Evolutionary conservation across 2,888 invertebrate genomes (phyloP).

Genomic region (Reticulitermes lucifugus): DNA sequence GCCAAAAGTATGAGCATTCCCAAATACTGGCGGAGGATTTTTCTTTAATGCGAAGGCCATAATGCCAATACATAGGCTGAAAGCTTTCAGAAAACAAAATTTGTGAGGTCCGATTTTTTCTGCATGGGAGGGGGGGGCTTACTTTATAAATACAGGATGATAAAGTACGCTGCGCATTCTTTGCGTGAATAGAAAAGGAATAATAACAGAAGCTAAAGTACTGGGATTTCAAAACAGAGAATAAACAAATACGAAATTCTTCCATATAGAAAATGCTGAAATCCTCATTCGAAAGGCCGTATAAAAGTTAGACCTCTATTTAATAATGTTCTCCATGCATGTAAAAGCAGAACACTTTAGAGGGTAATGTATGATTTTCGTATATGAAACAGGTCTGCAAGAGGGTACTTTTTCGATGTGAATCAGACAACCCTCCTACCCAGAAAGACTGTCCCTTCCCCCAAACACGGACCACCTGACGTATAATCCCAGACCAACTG

Average conservation of each 20-base stretch:
- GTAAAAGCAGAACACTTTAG: neutral
- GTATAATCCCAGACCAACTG: constrained; percentile 6
- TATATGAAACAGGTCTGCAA: neutral
- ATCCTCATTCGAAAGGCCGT: no score
- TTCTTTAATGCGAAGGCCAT: neutral
- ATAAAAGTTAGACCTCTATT: no score
- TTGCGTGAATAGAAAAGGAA: neutral
- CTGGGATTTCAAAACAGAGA: no score
- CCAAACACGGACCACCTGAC: neutral
- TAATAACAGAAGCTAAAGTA: no score
- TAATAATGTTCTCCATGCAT: no score
- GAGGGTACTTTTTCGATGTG: neutral
- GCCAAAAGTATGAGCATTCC: neutral
- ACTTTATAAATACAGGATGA: neutral
- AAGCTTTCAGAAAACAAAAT: neutral
- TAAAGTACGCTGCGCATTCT: neutral
- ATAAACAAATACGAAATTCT: no score
- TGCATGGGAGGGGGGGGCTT: neutral
- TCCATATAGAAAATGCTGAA: no score
- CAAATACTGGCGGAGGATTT: neutral
- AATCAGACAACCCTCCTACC: neutral
- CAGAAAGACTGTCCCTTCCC: neutral
- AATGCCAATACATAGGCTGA: no score
- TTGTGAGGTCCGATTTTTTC: neutral
- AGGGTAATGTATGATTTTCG: neutral